Conservation (phyloP, 2,797 vertebrate genomes). For the Hemibagrus guttatus region DNA sequence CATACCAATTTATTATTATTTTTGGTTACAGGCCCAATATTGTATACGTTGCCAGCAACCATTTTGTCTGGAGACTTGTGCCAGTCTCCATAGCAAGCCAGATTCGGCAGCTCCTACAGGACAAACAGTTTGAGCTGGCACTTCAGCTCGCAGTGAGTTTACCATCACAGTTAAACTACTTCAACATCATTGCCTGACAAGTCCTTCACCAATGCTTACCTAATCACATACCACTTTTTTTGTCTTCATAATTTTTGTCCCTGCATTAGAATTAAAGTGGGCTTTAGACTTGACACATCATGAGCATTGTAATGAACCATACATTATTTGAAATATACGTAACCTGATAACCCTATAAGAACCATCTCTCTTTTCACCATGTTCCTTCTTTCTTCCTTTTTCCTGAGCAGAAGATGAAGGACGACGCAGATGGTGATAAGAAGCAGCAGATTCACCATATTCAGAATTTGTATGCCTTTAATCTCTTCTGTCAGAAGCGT, state of each 20-base stretch:
- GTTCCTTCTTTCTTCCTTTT: not conserved
- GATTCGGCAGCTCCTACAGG: constrained; percentile 95
- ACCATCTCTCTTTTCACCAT: not conserved
- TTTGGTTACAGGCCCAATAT: constrained; percentile 81
- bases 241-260: not conserved
- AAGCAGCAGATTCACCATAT: constrained; percentile 97
- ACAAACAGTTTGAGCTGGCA: constrained; percentile 98
- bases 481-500: constrained; percentile 97
- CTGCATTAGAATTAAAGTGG: not conserved
- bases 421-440: constrained; percentile 96
- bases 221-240: not conserved
- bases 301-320: not conserved
- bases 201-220: not conserved
- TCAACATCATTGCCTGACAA: not conserved
- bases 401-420: constrained; percentile 90
- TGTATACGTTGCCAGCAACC: constrained; percentile 98
- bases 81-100: constrained; percentile 95
- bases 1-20: not conserved
- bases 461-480: constrained; percentile 98
- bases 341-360: not conserved
- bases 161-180: not conserved
- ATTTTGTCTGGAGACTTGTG: constrained; percentile 98
- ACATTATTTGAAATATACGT: not conserved
- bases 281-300: not conserved
- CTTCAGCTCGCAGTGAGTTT: constrained; percentile 92